Evolutionary conservation across 2,113 vertebrate species (phyloP), one percentile per base, ranked within the genome.

Genomic region (Notiomystis cincta): DNA sequence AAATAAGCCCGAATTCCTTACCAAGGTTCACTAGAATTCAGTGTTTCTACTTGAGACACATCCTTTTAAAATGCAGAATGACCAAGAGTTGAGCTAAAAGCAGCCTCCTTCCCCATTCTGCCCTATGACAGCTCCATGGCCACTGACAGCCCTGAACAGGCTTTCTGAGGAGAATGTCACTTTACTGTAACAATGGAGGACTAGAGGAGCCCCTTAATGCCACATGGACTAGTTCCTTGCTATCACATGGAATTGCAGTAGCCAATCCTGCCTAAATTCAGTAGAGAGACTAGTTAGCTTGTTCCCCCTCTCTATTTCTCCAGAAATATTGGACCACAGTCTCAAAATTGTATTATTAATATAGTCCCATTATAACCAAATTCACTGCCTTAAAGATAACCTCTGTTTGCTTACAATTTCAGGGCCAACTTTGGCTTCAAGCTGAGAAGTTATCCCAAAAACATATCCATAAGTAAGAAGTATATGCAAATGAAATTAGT

Each of bases 31-130:
- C 17, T 21, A 86, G 15, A 73, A 44, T 51, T 44, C 42, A 21
- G 21, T 44, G 31, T 37, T 73, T 44, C 64, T 28, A 23, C n/a
- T 45, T 53, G 54, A 62, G 21, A 54, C 3, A 8, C 0, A 0
- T 56, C 38, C 37, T 73, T 61, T 48, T 22, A 53, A 87, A 70
- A 77, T 21, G 18, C 50, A 61, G 65, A 79, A 61, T 20, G 33
- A 67, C 13, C 0, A 3, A 33, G 13, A 76, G 33, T 0, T 54
- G 35, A 62, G 40, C n/a, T n/a, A 31, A 23, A 67, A 61, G 19
- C 47, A 37, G 20, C 10, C 7, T 73, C 81, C 37, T 53, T 58
- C 58, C 4, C 2, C 15, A 16, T 31, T 31, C 22, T 1, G 3
- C 14, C 28, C 42, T 61, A 5, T 1, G 8, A 48, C 2, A 82